phyloP scores from a whole-genome alignment of 2,113 vertebrate genomes.

The Pteruthius melanotis region DNA sequence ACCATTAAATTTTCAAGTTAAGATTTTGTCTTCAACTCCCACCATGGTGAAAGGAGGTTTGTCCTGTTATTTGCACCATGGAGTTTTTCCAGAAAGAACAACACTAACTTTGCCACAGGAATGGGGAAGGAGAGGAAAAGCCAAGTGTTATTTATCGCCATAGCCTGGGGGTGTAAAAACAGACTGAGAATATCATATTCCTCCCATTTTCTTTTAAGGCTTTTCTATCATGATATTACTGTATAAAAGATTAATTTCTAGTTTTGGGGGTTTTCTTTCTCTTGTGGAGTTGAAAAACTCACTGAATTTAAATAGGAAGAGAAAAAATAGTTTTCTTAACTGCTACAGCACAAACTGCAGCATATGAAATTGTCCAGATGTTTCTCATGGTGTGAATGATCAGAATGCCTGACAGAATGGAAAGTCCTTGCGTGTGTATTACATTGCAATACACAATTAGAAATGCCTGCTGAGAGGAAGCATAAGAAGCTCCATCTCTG shows the following conservation, averaged over 20 bases:
- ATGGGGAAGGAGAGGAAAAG: not conserved
- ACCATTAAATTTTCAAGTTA: constrained; percentile 6
- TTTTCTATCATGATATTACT: not conserved
- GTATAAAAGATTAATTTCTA: constrained; percentile 13
- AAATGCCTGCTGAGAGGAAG: not conserved
- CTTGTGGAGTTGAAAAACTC: not conserved
- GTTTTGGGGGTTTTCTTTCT: not conserved
- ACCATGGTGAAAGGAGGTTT: not conserved
- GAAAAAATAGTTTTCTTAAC: not conserved
- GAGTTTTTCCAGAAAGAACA: not conserved
- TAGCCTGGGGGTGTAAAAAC: not conserved
- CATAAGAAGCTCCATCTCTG: not conserved
- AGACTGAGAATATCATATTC: not conserved
- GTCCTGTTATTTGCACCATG: not conserved
- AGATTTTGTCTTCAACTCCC: not conserved
- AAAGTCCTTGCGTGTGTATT: not conserved
- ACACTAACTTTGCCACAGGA: not conserved
- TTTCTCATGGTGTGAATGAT: not conserved
- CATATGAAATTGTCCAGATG: not conserved
- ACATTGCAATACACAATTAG: not conserved
- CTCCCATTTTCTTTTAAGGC: not conserved
- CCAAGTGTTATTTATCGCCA: not conserved
- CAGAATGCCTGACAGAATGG: not conserved
- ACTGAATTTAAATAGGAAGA: not conserved
- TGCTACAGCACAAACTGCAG: not conserved